Percentiles rank a stretch among this genome's conserved stretches.
Conservation (phyloP, 2,888 invertebrate species). For the Coleophora deauratella region DNA sequence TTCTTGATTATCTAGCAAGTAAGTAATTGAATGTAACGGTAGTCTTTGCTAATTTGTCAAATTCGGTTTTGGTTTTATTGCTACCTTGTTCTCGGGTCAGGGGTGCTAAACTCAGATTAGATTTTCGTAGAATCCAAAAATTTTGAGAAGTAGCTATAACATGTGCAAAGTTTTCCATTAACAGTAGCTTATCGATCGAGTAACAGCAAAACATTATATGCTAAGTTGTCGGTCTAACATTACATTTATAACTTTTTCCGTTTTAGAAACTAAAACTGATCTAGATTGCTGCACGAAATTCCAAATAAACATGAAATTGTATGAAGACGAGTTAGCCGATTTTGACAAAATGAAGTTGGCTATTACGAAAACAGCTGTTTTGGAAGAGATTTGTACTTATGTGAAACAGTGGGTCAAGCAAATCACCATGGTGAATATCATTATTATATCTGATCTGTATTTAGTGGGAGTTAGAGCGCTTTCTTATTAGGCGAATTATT, state of each 20-base stretch:
- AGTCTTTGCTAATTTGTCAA: neutral
- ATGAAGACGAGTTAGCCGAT: constrained; percentile 73
- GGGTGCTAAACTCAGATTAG: too few relatives aligned
- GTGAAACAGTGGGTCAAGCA: constrained; percentile 81
- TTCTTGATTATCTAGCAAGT: constrained; percentile 62
- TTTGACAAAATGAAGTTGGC: constrained; percentile 74
- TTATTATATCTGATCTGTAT: too few relatives aligned
- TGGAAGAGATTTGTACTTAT: constrained; percentile 76
- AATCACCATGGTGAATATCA: constrained; percentile 77
- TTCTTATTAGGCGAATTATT: too few relatives aligned
- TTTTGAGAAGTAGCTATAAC: too few relatives aligned
- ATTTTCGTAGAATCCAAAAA: too few relatives aligned
- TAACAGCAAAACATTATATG: too few relatives aligned
- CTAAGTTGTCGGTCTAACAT: too few relatives aligned
- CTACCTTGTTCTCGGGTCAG: too few relatives aligned
- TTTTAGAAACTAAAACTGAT: constrained; percentile 77
- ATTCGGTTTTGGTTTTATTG: neutral
- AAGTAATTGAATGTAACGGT: constrained; percentile 19
- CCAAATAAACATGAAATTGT: constrained; percentile 70
- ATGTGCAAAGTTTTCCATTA: too few relatives aligned
- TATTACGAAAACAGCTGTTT: constrained; percentile 74
- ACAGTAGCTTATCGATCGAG: too few relatives aligned
- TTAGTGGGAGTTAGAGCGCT: too few relatives aligned
- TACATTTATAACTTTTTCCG: too few relatives aligned
- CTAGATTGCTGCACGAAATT: constrained; percentile 77